Conservation (phyloP, 2,888 invertebrate genomes). For the Steinernema hermaphroditum region DNA sequence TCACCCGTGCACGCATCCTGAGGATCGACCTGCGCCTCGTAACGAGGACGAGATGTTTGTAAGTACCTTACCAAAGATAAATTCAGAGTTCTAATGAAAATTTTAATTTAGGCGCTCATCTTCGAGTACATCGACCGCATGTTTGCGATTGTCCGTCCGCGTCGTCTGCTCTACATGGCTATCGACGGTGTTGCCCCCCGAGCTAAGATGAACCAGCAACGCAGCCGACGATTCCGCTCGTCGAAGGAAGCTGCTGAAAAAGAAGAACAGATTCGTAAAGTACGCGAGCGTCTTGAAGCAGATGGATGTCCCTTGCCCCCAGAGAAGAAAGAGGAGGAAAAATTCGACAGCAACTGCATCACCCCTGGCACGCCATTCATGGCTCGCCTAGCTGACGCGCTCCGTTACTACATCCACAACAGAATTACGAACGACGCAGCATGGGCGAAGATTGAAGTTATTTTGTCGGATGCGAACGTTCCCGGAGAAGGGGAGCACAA, state of each 20-base stretch:
- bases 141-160: conserved; percentile 72
- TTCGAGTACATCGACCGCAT: conserved; percentile 97
- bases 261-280: conserved; percentile 79
- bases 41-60: conserved; percentile 99
- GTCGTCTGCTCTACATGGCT: conserved; percentile 93
- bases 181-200: conserved; percentile 91
- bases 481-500: conserved; percentile 98
- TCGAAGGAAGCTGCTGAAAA: conserved; percentile 91
- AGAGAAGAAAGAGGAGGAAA: conserved; percentile 83
- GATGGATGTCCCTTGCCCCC: conserved; percentile 68
- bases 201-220: conserved; percentile 99
- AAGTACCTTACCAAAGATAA: conserved; percentile 37
- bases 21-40: conserved; percentile 91
- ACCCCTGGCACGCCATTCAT: conserved; percentile 81
- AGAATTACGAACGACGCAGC: conserved; percentile 89
- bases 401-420: conserved; percentile 79
- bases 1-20: conserved; percentile 98
- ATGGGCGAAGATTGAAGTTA: conserved; percentile 86
- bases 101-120: conserved; percentile 75
- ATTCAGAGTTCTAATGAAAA: not conserved
- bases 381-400: conserved; percentile 63
- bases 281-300: conserved; percentile 58
- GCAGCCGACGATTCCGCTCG: conserved; percentile 91
- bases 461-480: conserved; percentile 97
- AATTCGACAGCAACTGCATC: conserved; percentile 98